Evolutionary conservation across 2,888 invertebrate genomes (phyloP).

Genomic region (Penaeus monodon): DNA sequence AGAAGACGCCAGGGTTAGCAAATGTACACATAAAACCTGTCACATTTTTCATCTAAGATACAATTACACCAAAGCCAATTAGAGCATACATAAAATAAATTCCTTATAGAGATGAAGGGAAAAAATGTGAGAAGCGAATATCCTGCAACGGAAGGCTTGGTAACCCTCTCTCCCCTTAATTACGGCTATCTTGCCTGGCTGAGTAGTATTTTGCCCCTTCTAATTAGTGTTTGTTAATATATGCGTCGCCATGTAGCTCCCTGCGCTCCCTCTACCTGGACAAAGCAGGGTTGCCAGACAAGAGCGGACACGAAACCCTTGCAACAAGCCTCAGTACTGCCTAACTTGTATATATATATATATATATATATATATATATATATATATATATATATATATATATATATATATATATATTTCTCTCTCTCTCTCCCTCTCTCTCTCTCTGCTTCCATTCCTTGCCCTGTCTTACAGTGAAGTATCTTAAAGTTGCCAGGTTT

Average conservation of each 20-base stretch:
- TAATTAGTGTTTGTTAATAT: conserved; percentile 59
- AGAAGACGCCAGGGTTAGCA: conserved; percentile 16
- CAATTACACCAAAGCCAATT: conserved; percentile 51
- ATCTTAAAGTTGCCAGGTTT: too few relatives aligned
- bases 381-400: too few relatives aligned
- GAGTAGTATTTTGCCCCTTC: conserved; percentile 59
- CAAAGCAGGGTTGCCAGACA: background rate
- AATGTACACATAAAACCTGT: conserved; percentile 23
- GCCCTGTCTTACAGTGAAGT: too few relatives aligned
- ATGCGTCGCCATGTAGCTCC: conserved; percentile 52
- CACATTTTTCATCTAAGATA: conserved; percentile 26
- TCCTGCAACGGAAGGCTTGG: background rate
- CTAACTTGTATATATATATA: too few relatives aligned
- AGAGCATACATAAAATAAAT: conserved; percentile 51
- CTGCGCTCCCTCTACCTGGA: conserved; percentile 5
- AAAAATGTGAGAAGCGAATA: conserved; percentile 23
- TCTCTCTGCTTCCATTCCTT: too few relatives aligned
- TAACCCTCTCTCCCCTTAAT: conserved; percentile 37
- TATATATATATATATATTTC: too few relatives aligned
- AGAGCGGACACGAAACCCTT: too few relatives aligned
- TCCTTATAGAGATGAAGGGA: conserved; percentile 6
- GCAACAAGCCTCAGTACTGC: too few relatives aligned
- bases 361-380: too few relatives aligned
- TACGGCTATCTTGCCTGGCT: conserved; percentile 51
- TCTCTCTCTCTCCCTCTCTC: too few relatives aligned